Conservation (phyloP, 1,140 invertebrate genomes). For the Panagrolaimus sp. region DNA sequence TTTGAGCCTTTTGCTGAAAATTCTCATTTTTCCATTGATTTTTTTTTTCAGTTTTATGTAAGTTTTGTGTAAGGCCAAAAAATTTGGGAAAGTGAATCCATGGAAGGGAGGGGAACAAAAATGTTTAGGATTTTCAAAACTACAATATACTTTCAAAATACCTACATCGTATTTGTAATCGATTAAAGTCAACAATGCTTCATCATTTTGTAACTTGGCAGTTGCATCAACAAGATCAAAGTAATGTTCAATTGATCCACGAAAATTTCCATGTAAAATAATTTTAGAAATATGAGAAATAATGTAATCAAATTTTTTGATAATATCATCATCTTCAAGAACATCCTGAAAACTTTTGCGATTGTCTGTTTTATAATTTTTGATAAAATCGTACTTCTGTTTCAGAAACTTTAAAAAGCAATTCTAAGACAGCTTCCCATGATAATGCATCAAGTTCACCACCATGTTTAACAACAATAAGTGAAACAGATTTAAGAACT, state of each 20-base stretch:
- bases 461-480: constrained; percentile 1
- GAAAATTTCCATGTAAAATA: neutral
- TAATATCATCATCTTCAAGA: neutral
- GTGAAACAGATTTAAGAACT: neutral
- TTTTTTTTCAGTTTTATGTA: no score
- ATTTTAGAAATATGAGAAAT: neutral
- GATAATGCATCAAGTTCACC: neutral
- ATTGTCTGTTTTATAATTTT: no score
- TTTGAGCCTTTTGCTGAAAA: no score
- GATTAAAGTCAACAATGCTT: neutral
- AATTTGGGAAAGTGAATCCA: no score
- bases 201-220: neutral
- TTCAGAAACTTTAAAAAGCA: neutral
- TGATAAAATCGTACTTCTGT: neutral
- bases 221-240: neutral
- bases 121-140: no score
- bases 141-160: no score
- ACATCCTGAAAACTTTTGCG: constrained; percentile 11
- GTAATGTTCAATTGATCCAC: neutral
- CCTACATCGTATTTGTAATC: neutral
- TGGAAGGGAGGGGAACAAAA: no score
- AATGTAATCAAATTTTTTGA: neutral
- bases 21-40: no score
- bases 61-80: no score
- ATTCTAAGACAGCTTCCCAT: neutral